phyloP scores from a whole-genome alignment of 2,888 invertebrate genomes.

The Andrena chrysosceles region DNA sequence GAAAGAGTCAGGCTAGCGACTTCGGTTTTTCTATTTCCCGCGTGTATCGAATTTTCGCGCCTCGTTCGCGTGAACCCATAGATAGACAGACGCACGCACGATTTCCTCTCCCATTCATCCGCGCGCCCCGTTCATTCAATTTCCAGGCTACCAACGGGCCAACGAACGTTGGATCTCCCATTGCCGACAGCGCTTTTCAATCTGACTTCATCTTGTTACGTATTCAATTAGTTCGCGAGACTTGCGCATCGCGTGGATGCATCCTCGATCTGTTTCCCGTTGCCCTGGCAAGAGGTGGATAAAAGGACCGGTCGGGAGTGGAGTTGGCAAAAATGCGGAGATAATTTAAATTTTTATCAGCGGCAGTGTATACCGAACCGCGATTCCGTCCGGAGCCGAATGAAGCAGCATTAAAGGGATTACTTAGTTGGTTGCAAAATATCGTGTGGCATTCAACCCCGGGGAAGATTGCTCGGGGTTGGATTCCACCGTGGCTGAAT shows the following conservation, averaged over 20 bases:
- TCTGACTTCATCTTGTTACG: conserved; percentile 59
- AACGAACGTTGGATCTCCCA: conserved; percentile 1
- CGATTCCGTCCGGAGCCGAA: neutral
- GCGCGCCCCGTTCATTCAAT: conserved; percentile 28
- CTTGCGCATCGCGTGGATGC: conserved; percentile 29
- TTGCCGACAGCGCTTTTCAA: conserved; percentile 66
- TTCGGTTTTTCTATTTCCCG: conserved; percentile 7
- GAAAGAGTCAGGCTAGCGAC: neutral
- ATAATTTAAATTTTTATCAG: conserved; percentile 66
- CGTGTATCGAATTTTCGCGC: conserved; percentile 29
- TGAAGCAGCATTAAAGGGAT: conserved; percentile 51
- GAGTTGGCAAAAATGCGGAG: conserved; percentile 61
- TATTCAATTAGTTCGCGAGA: conserved; percentile 73
- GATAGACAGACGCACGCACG: conserved; percentile 11
- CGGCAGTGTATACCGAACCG: neutral
- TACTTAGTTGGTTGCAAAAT: conserved; percentile 25
- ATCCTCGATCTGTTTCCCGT: conserved; percentile 5
- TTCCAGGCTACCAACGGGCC: conserved; percentile 11
- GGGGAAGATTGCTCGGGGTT: neutral
- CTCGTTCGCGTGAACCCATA: neutral
- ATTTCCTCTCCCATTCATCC: conserved; percentile 23
- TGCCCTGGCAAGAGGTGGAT: neutral
- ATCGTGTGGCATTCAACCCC: conserved; percentile 5
- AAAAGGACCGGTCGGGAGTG: conserved; percentile 25
- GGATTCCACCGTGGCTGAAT: neutral